Evolutionary conservation across 2,888 invertebrate species (phyloP).

Genomic region (Chymomyza amoena): DNA sequence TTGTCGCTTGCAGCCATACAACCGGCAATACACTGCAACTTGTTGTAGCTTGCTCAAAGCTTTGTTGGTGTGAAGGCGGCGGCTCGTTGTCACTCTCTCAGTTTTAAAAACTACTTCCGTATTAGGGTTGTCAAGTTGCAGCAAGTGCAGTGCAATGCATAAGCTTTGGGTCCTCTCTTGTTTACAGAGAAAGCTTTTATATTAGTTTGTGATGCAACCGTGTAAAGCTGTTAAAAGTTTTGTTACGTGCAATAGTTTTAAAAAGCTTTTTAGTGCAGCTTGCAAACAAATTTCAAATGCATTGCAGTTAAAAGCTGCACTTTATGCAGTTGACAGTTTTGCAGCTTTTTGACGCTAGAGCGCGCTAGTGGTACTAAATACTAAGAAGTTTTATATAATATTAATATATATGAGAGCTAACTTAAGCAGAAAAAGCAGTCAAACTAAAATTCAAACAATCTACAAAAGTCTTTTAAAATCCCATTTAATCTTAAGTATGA

Average conservation of each 20-base stretch:
- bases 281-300: conserved; percentile 42
- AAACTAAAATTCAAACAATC: no score
- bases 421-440: no score
- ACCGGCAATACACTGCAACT: conserved; percentile 47
- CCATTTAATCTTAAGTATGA: no score
- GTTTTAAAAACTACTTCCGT: conserved; percentile 9
- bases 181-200: conserved; percentile 30
- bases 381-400: neutral
- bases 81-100: neutral
- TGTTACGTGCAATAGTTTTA: neutral
- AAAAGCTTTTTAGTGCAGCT: conserved; percentile 40
- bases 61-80: neutral
- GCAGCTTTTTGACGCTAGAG: neutral
- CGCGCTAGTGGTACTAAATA: neutral
- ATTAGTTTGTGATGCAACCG: conserved; percentile 44
- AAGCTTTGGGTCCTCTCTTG: conserved; percentile 19
- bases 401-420: neutral
- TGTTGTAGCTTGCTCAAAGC: conserved; percentile 38
- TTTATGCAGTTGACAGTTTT: neutral
- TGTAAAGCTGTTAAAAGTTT: conserved; percentile 23
- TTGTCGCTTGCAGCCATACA: conserved; percentile 16
- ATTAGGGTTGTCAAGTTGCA: conserved; percentile 12
- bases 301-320: conserved; percentile 17
- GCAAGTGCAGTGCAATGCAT: conserved; percentile 17
- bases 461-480: no score